These are phyloP conservation scores for Hippocampus abdominalis DNA, from an alignment of 2,113 vertebrate species.

Conservation along the genomic window DNA sequence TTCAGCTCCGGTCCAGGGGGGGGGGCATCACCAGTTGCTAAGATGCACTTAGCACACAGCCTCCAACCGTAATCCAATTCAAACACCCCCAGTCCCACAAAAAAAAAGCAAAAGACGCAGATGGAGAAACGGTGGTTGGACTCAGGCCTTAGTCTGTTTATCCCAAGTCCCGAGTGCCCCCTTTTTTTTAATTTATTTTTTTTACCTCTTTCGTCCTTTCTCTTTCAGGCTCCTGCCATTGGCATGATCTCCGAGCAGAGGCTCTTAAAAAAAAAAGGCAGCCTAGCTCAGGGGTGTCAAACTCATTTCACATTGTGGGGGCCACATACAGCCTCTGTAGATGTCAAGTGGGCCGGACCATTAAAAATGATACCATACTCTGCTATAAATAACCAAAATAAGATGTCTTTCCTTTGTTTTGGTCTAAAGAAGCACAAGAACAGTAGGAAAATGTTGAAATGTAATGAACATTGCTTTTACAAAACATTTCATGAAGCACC, in stretches of 20 bases:
- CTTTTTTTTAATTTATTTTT: constrained; percentile 52
- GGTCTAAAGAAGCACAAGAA: too few relatives aligned
- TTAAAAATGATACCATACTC: too few relatives aligned
- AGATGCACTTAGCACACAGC: constrained; percentile 52
- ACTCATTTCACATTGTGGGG: too few relatives aligned
- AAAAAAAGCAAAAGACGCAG: constrained; percentile 49
- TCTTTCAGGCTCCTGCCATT: constrained; percentile 44
- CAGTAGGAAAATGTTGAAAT: too few relatives aligned
- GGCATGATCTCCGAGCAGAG: constrained; percentile 52
- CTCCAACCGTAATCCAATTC: constrained; percentile 64
- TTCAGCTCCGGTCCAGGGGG: constrained; percentile 56
- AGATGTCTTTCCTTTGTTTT: too few relatives aligned
- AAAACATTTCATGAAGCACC: too few relatives aligned
- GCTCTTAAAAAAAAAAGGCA: constrained; percentile 38
- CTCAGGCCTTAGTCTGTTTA: constrained; percentile 56
- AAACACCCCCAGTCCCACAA: constrained; percentile 53
- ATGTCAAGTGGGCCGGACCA: too few relatives aligned
- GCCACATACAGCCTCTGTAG: too few relatives aligned
- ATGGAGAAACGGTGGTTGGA: constrained; percentile 53
- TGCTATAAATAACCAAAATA: too few relatives aligned
- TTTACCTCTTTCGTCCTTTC: constrained; percentile 57
- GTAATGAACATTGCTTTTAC: too few relatives aligned
- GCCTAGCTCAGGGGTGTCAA: too few relatives aligned
- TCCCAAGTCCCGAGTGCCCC: constrained; percentile 47
- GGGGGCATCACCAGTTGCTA: constrained; percentile 64